Base-by-base conservation (phyloP, 2,797 vertebrate species). In the Myotis findleyi region DNA sequence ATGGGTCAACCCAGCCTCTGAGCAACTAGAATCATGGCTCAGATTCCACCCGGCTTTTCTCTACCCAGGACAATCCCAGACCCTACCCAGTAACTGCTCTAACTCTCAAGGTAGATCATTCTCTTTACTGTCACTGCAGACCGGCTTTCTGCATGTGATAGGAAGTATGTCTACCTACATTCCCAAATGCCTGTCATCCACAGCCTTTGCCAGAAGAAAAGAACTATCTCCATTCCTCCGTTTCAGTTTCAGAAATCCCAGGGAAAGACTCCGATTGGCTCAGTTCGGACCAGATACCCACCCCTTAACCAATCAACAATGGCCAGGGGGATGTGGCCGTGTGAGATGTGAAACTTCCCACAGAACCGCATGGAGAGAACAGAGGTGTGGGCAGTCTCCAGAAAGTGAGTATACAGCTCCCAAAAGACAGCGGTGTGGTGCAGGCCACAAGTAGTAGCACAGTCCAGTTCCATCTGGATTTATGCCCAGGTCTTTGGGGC, bases 221-320 rank as follows among this genome's bases (percentile, higher is more conserved):
- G 71, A 27, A 64, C 16, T 3, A 14, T 68, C n/a, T 27, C 9
- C n/a, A 36, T 51, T 75, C 7, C 20, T 59, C 55, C 49, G 72
- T 71, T 82, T 17, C 7, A 38, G 30, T 44, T 91, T 79, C 91
- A 51, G 36, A 95, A 97, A 68, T 93, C 90, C 76, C 84, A 93
- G 90, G 87, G 80, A 87, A 95, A 93, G 14, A 33, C 33, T 79
- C 57, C 89, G 80, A 95, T 80, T 84, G 95, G 93, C 59, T 95
- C n/a, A 38, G 41, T 30, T 51, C 59, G 20, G 82, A 10, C 12
- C 16, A 33, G 36, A 82, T 33, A n/a, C 59, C 44, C 1, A 1
- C 30, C 14, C 41, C 21, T 91, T 86, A 89, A 30, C 90, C 90
- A 91, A 89, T 91, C 49, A 71, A 20, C 57, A 44, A 9, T 38